These are phyloP conservation scores for Gibbula magus DNA, from an alignment of 2,888 invertebrate species.

Conservation along the genomic window DNA sequence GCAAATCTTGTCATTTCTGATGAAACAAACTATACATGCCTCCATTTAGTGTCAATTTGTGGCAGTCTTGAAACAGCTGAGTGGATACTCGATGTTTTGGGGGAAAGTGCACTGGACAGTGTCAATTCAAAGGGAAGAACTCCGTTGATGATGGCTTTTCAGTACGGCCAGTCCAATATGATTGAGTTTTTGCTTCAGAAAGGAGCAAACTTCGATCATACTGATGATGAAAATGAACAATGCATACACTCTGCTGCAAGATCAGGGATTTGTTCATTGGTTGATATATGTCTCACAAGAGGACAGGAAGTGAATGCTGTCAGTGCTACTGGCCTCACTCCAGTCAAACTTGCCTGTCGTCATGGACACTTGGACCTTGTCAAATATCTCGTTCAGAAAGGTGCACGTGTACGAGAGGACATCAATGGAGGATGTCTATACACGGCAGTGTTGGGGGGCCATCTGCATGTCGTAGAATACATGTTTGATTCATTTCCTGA, in stretches of 20 bases:
- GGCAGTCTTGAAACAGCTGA: background rate
- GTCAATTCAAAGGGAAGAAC: background rate
- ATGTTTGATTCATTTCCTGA: no score
- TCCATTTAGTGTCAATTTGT: background rate
- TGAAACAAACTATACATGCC: background rate
- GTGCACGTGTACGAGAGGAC: background rate
- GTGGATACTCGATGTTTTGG: background rate
- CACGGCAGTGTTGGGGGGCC: no score
- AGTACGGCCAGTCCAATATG: background rate
- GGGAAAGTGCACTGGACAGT: background rate
- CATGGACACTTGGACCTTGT: background rate
- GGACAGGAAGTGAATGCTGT: background rate
- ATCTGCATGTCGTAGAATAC: no score
- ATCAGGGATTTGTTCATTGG: background rate
- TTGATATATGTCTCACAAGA: background rate
- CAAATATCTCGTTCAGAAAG: background rate
- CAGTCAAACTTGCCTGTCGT: background rate
- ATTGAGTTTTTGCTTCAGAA: background rate
- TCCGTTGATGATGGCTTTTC: slow-evolving; percentile 3
- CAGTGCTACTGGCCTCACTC: background rate
- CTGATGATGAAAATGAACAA: background rate
- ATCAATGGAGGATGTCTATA: no score
- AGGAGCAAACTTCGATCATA: background rate
- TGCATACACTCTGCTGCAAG: background rate
- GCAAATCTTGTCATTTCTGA: background rate